Percentiles rank a stretch among this genome's conserved stretches.
Evolutionary conservation across 1,140 invertebrate genomes (phyloP).

Genomic region (Drosophila ambigua): DNA sequence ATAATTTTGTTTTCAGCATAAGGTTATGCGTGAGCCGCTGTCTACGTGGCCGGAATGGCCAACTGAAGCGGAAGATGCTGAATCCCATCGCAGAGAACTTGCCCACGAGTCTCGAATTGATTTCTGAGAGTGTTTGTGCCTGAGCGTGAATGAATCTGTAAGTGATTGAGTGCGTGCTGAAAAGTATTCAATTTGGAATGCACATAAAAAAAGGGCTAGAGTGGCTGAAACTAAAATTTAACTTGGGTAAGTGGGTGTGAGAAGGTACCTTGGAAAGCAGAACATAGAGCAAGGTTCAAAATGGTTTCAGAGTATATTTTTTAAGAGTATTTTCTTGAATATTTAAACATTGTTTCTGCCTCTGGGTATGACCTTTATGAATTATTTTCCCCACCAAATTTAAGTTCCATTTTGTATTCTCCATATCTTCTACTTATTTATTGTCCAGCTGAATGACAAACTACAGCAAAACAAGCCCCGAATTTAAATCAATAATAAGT

Average conservation of each 20-base stretch:
- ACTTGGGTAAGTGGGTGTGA: too few species aligned
- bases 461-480: not conserved
- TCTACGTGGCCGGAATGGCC: slow-evolving; percentile 52
- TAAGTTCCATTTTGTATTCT: too few species aligned
- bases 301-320: too few species aligned
- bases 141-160: slow-evolving; percentile 24
- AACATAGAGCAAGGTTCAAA: not conserved
- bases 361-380: too few species aligned
- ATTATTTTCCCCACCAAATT: too few species aligned
- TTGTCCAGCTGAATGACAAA: not conserved
- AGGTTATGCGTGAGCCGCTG: slow-evolving; percentile 39
- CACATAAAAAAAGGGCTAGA: too few species aligned
- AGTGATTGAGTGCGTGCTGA: slow-evolving; percentile 16
- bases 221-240: too few species aligned
- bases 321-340: too few species aligned
- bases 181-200: slow-evolving; percentile 7
- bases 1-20: slow-evolving; percentile 70
- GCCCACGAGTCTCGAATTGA: slow-evolving; percentile 43
- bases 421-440: too few species aligned
- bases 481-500: slow-evolving; percentile 29
- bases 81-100: too few species aligned
- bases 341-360: too few species aligned
- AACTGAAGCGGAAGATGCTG: slow-evolving; percentile 20
- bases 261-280: too few species aligned
- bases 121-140: slow-evolving; percentile 28